A percentile compares a stretch with the other conserved stretches of the same genome.
Conservation (phyloP, 2,888 invertebrate species). For the Anaspis maculata region DNA sequence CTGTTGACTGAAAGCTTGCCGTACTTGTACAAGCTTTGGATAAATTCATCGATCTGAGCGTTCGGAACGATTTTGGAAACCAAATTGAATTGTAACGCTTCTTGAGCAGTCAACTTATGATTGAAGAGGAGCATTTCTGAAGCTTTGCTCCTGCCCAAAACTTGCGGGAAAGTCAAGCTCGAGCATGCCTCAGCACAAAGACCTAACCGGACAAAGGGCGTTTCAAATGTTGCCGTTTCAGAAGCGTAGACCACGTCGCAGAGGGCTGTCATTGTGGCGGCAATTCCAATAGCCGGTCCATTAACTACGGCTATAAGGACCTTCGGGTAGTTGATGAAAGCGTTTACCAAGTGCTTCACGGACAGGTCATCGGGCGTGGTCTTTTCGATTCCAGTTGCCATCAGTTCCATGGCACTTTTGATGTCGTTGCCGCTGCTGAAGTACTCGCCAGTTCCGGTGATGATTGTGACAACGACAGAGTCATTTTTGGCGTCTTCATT, state of each 20-base stretch:
- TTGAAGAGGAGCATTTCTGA: conserved; percentile 48
- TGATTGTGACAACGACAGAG: conserved; percentile 57
- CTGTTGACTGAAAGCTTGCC: conserved; percentile 49
- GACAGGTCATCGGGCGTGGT: neutral
- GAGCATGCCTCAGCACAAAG: conserved; percentile 87
- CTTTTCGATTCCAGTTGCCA: neutral
- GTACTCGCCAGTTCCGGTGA: conserved; percentile 75
- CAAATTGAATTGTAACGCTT: conserved; percentile 71
- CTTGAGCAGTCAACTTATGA: conserved; percentile 66
- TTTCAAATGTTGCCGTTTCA: conserved; percentile 77
- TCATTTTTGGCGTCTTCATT: conserved; percentile 61
- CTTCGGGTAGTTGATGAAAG: conserved; percentile 83
- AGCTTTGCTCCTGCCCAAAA: conserved; percentile 77
- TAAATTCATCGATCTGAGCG: conserved; percentile 47
- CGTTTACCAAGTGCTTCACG: conserved; percentile 49
- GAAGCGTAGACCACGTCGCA: conserved; percentile 85
- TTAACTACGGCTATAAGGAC: conserved; percentile 80
- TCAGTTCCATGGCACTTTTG: conserved; percentile 14
- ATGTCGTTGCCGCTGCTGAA: conserved; percentile 83
- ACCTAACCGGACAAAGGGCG: conserved; percentile 81
- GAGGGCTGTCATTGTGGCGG: conserved; percentile 73
- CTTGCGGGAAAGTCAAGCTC: conserved; percentile 71
- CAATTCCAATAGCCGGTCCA: conserved; percentile 91
- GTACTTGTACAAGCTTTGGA: conserved; percentile 50
- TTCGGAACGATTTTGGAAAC: conserved; percentile 70